Conservation (phyloP, 2,113 vertebrate genomes). For the Apaloderma vittatum region DNA sequence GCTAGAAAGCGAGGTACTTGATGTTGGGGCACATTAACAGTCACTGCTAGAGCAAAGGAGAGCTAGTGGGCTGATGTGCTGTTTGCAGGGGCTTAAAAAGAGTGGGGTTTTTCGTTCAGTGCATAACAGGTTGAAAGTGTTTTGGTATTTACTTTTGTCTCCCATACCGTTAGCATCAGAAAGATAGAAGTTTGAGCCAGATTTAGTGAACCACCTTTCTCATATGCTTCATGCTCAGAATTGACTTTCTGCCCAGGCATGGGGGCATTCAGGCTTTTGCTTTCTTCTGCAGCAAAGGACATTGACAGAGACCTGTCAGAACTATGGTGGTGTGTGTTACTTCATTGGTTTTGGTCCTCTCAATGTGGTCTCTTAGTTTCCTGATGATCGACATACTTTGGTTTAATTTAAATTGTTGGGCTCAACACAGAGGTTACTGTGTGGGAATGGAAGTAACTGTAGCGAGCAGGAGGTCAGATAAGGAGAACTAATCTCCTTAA, state of each 20-base stretch:
- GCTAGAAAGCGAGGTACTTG: not conserved
- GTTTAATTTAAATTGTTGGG: not conserved
- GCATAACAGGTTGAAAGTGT: not conserved
- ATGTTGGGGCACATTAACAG: not conserved
- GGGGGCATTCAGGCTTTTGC: not conserved
- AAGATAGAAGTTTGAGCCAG: not conserved
- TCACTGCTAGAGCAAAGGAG: not conserved
- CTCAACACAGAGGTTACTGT: not conserved
- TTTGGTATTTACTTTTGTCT: not conserved
- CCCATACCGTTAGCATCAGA: not conserved
- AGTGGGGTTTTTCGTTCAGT: not conserved
- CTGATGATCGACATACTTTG: not conserved
- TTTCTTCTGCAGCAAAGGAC: not conserved
- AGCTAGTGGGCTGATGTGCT: not conserved
- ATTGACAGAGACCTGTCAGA: not conserved
- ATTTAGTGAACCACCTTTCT: not conserved
- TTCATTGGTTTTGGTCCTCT: not conserved
- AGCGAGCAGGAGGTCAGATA: not conserved
- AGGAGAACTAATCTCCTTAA: not conserved
- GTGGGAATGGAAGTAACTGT: not conserved
- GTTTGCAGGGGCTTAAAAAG: not conserved
- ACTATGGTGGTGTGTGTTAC: not conserved
- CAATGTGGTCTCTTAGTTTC: not conserved
- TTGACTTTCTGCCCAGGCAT: not conserved
- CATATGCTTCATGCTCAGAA: rapidly evolving